Base-by-base conservation (phyloP, 2,113 vertebrate species). In the Lophochroa leadbeateri region DNA sequence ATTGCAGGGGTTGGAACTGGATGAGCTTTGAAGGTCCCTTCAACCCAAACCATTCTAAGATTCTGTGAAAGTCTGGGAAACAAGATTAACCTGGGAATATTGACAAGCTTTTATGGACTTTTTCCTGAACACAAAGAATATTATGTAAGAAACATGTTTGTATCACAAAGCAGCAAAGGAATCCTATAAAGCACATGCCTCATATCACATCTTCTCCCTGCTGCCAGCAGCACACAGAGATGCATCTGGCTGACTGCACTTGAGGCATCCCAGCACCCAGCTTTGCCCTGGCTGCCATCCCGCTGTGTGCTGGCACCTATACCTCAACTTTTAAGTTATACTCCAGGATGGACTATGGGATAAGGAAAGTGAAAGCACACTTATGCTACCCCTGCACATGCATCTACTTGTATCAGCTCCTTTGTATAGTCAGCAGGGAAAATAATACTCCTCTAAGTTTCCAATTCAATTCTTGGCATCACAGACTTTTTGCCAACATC, bases 121-220 rank as follows among this genome's bases (percentile, higher is more conserved):
- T 33, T 50, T 81, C 58, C 58, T 69, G 67, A 85, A 43, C 10
- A 47, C 25, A 58, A 33, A 8, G 5, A 46, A 43, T 1, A 7
- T 18, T 6, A 58, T 23, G 69, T 58, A 37, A 52, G 37, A 83
- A 88, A 60, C 46, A 31, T 2, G 29, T 64, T 24, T 17, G 31
- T 43, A 31, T n/a, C 19, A 41, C 18, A 90, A 39, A 50, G 37
- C 37, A 71, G 63, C 57, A 37, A 46, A 60, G 27, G 14, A 70
- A 19, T 37, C n/a, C 69, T 28, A 18, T 3, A 74, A 41, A 57
- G 28, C 49, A 47, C 4, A 2, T 6, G 19, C 18, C 50, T 31
- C 2, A 0, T 10, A 46, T n/a, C 1, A 3, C 33, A 41, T 17
- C 43, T 11, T 39, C 43, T 41, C 46, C 55, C 24, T 35, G 13